phyloP scores from a whole-genome alignment of 1,140 invertebrate genomes.

The Vanessa atalanta region DNA sequence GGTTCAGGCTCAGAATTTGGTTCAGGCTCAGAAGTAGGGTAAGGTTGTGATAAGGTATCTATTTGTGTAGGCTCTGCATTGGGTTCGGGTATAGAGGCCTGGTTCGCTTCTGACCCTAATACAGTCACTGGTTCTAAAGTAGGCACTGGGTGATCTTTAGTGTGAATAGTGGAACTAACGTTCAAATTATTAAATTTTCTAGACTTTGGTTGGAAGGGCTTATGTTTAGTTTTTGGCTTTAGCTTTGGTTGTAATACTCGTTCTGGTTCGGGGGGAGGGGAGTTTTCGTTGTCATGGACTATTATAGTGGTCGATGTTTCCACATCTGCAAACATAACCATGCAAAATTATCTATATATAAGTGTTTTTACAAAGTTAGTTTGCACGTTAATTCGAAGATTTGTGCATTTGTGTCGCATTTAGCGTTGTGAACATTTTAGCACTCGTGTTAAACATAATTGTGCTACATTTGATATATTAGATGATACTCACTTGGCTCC shows the following conservation, averaged over 20 bases:
- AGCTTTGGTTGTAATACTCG: conserved; percentile 39
- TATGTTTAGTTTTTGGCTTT: conserved; percentile 73
- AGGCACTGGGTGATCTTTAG: conserved; percentile 74
- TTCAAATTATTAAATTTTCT: conserved; percentile 46
- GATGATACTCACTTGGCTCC: conserved; percentile 48
- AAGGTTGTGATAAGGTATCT: conserved; percentile 61
- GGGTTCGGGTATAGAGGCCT: conserved; percentile 42
- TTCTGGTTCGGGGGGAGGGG: conserved; percentile 40
- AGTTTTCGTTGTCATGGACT: conserved; percentile 64
- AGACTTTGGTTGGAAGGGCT: conserved; percentile 77
- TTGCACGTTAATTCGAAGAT: conserved; percentile 37
- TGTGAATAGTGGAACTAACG: conserved; percentile 53
- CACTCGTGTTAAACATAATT: conserved; percentile 49
- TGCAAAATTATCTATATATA: conserved; percentile 53
- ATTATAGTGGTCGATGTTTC: conserved; percentile 72
- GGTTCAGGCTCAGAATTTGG: conserved; percentile 40
- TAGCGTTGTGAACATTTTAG: conserved; percentile 45
- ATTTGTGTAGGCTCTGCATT: conserved; percentile 45
- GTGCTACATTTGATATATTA: conserved; percentile 35
- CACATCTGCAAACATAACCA: conserved; percentile 72
- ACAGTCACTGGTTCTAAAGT: conserved; percentile 36
- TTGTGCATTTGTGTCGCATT: conserved; percentile 17
- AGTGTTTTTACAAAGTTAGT: conserved; percentile 42
- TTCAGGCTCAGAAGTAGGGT: conserved; percentile 65
- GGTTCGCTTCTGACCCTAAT: conserved; percentile 32